Percentiles rank a stretch among this genome's conserved stretches.
Evolutionary conservation across 2,797 vertebrate genomes (phyloP).

Genomic region (Leptatherina wallacei): DNA sequence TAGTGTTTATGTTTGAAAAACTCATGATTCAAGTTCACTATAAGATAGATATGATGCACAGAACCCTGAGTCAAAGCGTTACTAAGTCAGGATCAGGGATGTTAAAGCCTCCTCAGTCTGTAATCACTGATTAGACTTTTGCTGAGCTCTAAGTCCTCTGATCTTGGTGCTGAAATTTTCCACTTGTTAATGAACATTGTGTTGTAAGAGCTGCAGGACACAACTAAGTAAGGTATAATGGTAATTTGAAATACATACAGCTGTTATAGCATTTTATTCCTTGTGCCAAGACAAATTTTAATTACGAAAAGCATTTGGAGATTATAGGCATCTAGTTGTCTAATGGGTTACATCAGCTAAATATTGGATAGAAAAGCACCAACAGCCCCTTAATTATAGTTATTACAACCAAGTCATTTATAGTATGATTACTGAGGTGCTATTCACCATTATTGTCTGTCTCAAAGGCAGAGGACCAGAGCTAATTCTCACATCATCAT

Average conservation of each 20-base stretch:
- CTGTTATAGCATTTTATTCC: conserved; percentile 10
- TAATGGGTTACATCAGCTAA: conserved; percentile 10
- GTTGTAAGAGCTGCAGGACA: conserved; percentile 12
- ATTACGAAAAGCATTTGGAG: conserved; percentile 13
- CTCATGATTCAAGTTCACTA: neutral
- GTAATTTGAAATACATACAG: neutral
- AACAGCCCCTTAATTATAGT: conserved; percentile 2
- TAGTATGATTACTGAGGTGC: conserved; percentile 15
- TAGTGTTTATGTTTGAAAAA: neutral
- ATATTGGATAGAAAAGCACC: conserved; percentile 11
- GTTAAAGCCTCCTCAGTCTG: conserved; percentile 25
- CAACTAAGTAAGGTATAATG: conserved; percentile 3
- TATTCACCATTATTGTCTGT: conserved; percentile 27
- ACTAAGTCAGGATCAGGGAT: conserved; percentile 5
- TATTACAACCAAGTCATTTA: conserved; percentile 18
- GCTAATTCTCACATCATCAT: conserved; percentile 8
- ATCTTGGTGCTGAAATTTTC: conserved; percentile 11
- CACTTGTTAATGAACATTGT: conserved; percentile 11
- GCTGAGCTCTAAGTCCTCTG: conserved; percentile 12
- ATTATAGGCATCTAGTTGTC: conserved; percentile 13
- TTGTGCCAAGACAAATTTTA: conserved; percentile 11
- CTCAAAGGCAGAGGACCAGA: conserved; percentile 7
- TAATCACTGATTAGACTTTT: conserved; percentile 22
- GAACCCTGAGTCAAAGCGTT: conserved; percentile 9
- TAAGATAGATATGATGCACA: neutral